These are phyloP conservation scores for Alexandromys fortis DNA, from an alignment of 2,113 vertebrate genomes.

Conservation along the genomic window DNA sequence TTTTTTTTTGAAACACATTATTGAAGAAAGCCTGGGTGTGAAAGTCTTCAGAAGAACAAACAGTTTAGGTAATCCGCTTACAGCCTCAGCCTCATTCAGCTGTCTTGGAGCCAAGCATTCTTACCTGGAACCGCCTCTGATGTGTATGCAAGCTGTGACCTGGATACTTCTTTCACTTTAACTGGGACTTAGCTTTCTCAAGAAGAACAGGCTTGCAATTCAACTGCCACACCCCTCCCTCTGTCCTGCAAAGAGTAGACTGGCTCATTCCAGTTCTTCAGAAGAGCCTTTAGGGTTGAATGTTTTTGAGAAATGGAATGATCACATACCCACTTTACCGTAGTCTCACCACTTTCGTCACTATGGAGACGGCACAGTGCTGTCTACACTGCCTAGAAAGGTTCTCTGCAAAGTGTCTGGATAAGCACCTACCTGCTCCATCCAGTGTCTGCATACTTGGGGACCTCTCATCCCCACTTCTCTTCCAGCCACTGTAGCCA, in stretches of 20 bases:
- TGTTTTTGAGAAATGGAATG: not conserved
- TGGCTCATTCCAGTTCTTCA: constrained; percentile 14
- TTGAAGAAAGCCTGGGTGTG: accelerated
- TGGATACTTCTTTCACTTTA: constrained; percentile 2
- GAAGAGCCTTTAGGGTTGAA: constrained; percentile 36
- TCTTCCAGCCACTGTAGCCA: not conserved
- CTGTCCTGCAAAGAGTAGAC: not conserved
- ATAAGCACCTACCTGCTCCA: not conserved
- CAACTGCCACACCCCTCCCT: constrained; percentile 42
- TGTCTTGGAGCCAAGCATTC: constrained; percentile 71
- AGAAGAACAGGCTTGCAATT: constrained; percentile 62
- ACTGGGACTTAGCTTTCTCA: constrained; percentile 74
- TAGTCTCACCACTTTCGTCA: not conserved
- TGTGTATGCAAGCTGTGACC: constrained; percentile 41
- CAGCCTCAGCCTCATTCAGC: constrained; percentile 2
- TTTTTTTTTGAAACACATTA: not conserved
- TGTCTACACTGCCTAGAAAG: not conserved
- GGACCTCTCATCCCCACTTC: not conserved
- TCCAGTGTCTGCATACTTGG: not conserved
- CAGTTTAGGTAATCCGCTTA: constrained; percentile 41
- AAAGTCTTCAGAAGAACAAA: not conserved
- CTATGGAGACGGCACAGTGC: not conserved
- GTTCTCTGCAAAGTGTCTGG: not conserved
- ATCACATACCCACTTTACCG: constrained; percentile 4
- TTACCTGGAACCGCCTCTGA: constrained; percentile 72